A percentile compares a stretch with the other conserved stretches of the same genome.
Conservation (phyloP, 2,888 invertebrate genomes). For the Dryobota labecula region DNA sequence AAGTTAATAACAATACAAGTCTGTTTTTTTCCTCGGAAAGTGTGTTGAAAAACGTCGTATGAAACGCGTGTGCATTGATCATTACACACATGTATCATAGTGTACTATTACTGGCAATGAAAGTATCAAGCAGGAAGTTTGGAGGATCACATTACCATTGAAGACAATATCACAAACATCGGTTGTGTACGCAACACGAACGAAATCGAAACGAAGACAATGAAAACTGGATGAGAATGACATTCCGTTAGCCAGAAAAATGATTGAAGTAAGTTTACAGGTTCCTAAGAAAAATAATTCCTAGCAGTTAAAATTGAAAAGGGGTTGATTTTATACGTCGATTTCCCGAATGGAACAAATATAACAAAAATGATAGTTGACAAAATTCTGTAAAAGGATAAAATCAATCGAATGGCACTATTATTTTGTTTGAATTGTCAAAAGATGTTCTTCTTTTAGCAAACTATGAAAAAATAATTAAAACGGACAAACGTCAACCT, state of each 20-base stretch:
- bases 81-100: too few relatives aligned
- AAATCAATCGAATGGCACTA: neutral
- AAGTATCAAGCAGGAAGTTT: slow-evolving; percentile 22
- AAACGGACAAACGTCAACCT: neutral
- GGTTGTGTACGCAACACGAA: neutral
- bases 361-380: neutral
- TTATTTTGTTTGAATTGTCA: slow-evolving; percentile 5
- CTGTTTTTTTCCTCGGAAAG: too few relatives aligned
- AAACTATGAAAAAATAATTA: neutral
- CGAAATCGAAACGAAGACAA: neutral
- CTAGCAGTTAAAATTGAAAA: neutral
- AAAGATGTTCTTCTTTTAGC: neutral
- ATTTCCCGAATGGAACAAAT: neutral
- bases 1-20: too few relatives aligned
- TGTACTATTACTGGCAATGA: slow-evolving; percentile 20
- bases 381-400: neutral
- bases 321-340: neutral
- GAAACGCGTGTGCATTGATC: too few relatives aligned
- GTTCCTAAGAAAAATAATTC: neutral
- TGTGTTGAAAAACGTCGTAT: too few relatives aligned
- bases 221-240: neutral
- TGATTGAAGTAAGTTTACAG: neutral
- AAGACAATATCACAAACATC: slow-evolving; percentile 13
- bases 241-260: neutral
- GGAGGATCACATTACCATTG: slow-evolving; percentile 1